Conservation (phyloP, 2,888 invertebrate species). For the Tipula unca region DNA sequence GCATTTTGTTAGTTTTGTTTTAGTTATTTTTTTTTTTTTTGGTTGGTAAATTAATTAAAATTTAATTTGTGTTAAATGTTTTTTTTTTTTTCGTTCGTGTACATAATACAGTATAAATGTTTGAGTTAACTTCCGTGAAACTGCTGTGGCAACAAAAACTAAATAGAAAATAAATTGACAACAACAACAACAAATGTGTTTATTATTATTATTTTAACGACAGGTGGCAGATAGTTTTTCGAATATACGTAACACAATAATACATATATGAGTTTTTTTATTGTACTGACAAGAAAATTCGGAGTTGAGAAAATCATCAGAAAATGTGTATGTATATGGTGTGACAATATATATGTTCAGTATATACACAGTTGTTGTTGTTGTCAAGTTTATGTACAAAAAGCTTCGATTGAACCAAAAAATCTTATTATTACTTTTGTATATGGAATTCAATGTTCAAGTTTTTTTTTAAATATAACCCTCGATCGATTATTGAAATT, state of each 20-base stretch:
- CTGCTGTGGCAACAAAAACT: background rate
- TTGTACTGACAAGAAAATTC: background rate
- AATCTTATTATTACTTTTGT: background rate
- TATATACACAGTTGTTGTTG: background rate
- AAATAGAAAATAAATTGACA: background rate
- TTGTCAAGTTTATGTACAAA: background rate
- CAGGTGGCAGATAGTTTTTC: background rate
- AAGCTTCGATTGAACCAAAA: background rate
- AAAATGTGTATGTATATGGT: background rate
- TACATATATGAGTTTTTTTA: background rate
- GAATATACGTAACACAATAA: background rate
- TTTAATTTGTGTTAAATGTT: background rate
- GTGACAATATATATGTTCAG: background rate
- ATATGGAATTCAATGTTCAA: background rate
- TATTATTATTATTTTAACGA: background rate
- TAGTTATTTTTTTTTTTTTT: background rate
- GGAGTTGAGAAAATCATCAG: background rate
- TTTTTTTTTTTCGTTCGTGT: background rate
- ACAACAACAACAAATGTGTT: background rate
- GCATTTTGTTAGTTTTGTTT: background rate
- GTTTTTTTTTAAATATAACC: background rate
- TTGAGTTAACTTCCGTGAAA: background rate
- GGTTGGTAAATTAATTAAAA: background rate
- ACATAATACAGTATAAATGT: no score
- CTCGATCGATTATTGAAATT: background rate